phyloP scores from a whole-genome alignment of 2,797 vertebrate genomes.

The Rhabdophis nuchalis region DNA sequence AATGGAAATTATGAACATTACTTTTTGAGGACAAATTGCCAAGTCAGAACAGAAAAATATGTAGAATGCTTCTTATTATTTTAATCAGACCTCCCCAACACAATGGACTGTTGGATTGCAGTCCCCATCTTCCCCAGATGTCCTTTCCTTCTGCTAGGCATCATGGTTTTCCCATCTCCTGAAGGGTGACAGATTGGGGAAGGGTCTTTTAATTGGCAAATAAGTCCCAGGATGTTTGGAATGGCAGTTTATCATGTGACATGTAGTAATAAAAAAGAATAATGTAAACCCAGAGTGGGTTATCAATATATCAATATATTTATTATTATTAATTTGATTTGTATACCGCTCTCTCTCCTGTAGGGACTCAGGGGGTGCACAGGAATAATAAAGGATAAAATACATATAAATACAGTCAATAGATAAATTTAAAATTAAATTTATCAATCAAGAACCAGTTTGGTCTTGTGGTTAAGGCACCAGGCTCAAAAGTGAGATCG shows the following conservation, averaged over 20 bases:
- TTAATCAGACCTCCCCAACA: slow-evolving; percentile 3
- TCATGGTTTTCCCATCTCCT: neutral
- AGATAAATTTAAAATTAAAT: too few relatives aligned
- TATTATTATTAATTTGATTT: too few relatives aligned
- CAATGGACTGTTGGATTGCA: neutral
- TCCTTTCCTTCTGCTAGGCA: neutral
- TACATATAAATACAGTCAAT: too few relatives aligned
- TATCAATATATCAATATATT: neutral
- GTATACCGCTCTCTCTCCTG: too few relatives aligned
- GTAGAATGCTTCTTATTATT: slow-evolving; percentile 17
- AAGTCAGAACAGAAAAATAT: neutral
- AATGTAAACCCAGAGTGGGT: neutral
- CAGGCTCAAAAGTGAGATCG: neutral
- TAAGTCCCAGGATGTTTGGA: neutral
- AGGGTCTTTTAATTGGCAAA: neutral
- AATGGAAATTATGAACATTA: slow-evolving; percentile 8
- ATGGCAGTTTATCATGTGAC: neutral
- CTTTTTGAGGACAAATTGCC: slow-evolving; percentile 1
- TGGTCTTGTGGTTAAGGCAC: neutral
- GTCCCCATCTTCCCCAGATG: neutral
- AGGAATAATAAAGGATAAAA: too few relatives aligned
- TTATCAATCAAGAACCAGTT: neutral
- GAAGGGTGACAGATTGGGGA: neutral
- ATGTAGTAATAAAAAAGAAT: neutral
- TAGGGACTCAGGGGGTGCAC: too few relatives aligned